Conservation (phyloP, 1,140 invertebrate species). For the Bombus pascuorum region DNA sequence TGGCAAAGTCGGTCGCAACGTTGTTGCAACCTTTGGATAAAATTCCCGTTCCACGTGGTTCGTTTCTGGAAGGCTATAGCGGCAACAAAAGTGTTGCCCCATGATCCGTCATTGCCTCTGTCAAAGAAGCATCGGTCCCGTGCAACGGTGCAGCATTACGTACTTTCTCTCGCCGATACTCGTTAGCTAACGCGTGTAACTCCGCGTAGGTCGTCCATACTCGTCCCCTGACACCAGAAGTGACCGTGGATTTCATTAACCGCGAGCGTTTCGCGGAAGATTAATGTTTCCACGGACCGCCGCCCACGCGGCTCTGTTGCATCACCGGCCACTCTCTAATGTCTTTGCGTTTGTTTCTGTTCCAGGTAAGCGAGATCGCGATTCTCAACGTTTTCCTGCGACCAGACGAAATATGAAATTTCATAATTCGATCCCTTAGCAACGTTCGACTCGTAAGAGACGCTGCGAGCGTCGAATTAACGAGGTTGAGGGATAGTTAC, state of each 20-base stretch:
- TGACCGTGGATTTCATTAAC: constrained; percentile 60
- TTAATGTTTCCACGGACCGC: constrained; percentile 56
- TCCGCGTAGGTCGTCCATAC: constrained; percentile 19
- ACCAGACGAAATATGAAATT: neutral
- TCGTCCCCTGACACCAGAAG: constrained; percentile 22
- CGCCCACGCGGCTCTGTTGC: constrained; percentile 14
- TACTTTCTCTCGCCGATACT: neutral
- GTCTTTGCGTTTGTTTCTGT: constrained; percentile 65
- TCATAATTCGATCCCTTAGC: neutral
- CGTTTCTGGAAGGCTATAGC: neutral
- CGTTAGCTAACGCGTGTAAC: neutral
- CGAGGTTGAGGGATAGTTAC: neutral
- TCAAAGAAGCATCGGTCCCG: neutral
- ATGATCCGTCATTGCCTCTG: neutral
- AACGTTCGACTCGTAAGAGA: neutral
- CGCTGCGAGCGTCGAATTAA: neutral
- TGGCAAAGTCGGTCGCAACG: neutral
- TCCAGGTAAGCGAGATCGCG: constrained; percentile 71
- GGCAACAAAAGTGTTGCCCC: neutral
- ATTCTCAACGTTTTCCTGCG: neutral
- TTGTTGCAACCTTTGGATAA: neutral
- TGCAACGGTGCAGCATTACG: neutral
- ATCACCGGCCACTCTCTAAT: constrained; percentile 46
- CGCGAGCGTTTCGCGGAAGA: constrained; percentile 46
- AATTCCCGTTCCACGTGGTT: neutral